Conservation (phyloP, 2,888 invertebrate species). For the Euzophera pinguis region DNA sequence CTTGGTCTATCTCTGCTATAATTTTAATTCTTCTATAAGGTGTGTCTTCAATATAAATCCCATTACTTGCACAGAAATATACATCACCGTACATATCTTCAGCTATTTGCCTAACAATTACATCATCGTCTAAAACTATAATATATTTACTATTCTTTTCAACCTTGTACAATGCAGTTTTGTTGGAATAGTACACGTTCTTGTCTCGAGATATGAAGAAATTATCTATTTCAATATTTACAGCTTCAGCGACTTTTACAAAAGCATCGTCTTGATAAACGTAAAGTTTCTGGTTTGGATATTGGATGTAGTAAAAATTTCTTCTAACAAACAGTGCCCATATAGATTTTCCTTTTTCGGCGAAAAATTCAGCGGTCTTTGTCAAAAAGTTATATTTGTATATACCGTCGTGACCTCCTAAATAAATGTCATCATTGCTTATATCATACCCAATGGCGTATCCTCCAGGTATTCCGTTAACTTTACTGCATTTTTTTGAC, state of each 20-base stretch:
- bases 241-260: slow-evolving; percentile 49
- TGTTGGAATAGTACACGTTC: slow-evolving; percentile 58
- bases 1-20: slow-evolving; percentile 44
- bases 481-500: slow-evolving; percentile 36
- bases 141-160: slow-evolving; percentile 33
- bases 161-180: slow-evolving; percentile 63
- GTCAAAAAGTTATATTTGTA: slow-evolving; percentile 62
- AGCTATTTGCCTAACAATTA: slow-evolving; percentile 48
- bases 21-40: slow-evolving; percentile 44
- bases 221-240: slow-evolving; percentile 50
- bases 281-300: slow-evolving; percentile 53
- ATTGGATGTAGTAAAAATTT: slow-evolving; percentile 66
- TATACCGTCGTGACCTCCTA: slow-evolving; percentile 67
- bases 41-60: slow-evolving; percentile 58
- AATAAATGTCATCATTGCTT: slow-evolving; percentile 62
- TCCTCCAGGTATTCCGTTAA: slow-evolving; percentile 52
- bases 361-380: slow-evolving; percentile 54
- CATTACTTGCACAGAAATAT: slow-evolving; percentile 51
- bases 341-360: slow-evolving; percentile 58
- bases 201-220: slow-evolving; percentile 51
- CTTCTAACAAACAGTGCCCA: slow-evolving; percentile 56
- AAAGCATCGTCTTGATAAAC: slow-evolving; percentile 51
- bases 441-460: slow-evolving; percentile 61
- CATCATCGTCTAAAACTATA: slow-evolving; percentile 44
- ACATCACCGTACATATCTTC: slow-evolving; percentile 61